These are phyloP conservation scores for Xanthostigma xanthostigma DNA, from an alignment of 2,888 invertebrate species.

Conservation along the genomic window DNA sequence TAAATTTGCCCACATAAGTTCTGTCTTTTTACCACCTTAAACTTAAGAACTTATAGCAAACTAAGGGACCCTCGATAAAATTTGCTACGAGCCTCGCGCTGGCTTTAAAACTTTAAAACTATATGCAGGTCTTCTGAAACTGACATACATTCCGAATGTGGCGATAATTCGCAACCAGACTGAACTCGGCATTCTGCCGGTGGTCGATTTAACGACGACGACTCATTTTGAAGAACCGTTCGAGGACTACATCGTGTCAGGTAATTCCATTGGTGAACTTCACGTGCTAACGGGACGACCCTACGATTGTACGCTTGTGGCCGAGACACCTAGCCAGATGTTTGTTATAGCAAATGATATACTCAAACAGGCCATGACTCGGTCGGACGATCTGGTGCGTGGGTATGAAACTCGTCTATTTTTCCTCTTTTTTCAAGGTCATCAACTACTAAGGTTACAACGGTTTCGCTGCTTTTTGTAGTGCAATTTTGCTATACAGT, in stretches of 20 bases:
- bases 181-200: conserved; percentile 34
- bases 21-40: no score
- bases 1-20: no score
- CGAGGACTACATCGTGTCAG: conserved; percentile 41
- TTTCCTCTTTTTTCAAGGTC: no score
- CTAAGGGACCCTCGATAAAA: no score
- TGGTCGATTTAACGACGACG: conserved; percentile 36
- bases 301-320: conserved; percentile 38
- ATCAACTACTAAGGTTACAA: no score
- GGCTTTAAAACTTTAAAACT: no score
- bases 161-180: conserved; percentile 32
- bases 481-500: no score
- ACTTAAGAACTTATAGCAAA: no score
- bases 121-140: no score
- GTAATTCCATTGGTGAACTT: conserved; percentile 43
- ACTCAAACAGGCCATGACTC: conserved; percentile 31
- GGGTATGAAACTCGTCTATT: no score
- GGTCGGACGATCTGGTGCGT: conserved; percentile 18
- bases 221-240: conserved; percentile 31
- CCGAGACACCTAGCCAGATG: conserved; percentile 41
- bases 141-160: conserved; percentile 13
- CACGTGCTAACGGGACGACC: conserved; percentile 40
- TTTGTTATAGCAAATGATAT: conserved; percentile 29
- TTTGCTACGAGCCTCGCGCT: no score
- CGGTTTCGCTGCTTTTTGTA: no score